Base-by-base conservation (phyloP, 1,140 invertebrate species). In the Oedothorax gibbosus region DNA sequence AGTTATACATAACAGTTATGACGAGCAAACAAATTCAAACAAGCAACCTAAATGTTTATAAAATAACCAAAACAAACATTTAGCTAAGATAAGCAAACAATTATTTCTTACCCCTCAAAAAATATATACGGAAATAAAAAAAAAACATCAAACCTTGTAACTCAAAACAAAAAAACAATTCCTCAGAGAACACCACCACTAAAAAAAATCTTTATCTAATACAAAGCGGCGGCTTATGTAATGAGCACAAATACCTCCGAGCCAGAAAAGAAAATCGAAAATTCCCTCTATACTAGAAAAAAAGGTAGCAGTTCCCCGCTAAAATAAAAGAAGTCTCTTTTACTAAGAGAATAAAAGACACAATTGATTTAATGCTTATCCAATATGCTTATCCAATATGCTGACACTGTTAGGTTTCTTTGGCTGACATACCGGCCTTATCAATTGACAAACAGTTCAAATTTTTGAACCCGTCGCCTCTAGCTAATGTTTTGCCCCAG, bases 161-260 rank as follows among this genome's bases (percentile, higher is more conserved):
- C 35, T 35, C 35, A 35, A 35, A 35, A 35, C 35, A 35, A 35
- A 35, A 35, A 35, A 2, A 35, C 35, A 35, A 35, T 35, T 35
- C 35, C 35, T 35, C 5, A 35, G 35, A 35, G 35, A 35, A 35
- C 57, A 62, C 18, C 57, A 12, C 6, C 57, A 2, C 57, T 15
- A 57, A 84, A 84, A 76, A 66, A 76, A 51, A 15, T 51, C 50
- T 53, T 4, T 54, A 51, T 50, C 80, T 84, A 76, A 75, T 75
- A 84, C 62, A 75, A 84, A 64, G 72, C 81, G 72, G 54, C 81
- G 81, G 71, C 72, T 84, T 84, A 76, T 75, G 81, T 84, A 84
- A 84, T 84, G 81, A 84, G 72, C 64, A 57, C 53, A 76, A 72
- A 84, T 75, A 84, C 72, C 71, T 62, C 60, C 18, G 62, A 75